Base-by-base conservation (phyloP, 37 sponge, comb jelly and placozoan genomes). In the Haliclona indistincta region DNA sequence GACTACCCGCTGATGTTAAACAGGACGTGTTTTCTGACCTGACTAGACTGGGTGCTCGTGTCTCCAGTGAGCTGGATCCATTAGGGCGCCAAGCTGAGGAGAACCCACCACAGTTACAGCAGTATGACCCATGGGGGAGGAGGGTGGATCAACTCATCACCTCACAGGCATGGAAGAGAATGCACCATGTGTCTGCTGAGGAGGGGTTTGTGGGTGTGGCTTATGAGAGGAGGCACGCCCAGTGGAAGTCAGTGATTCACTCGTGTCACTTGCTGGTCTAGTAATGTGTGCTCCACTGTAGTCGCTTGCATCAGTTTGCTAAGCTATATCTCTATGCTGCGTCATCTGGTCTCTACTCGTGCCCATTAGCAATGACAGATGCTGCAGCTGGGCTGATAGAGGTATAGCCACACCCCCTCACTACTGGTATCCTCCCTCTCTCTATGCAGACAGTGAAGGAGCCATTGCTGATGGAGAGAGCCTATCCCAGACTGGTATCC, bases 311-410 rank as follows among this genome's bases (percentile, higher is more conserved):
- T 54, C 93, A 92, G 43, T 62, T 71, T 28, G 78, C 69, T 36
- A 97, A 97, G 64, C 80, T 94, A 22, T 75, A 63, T 43, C 78
- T 97, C 26, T 97, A 84, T 71, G 67, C 82, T 43, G 76, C 93
- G 0, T 91, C 95, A 4, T 91, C 93, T 52, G 98, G 95, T n/a
- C 83, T 97, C 63, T 94, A 95, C 66, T 84, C 90, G 38, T 97
- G 98, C 40, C 98, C 98, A 8, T 77, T 97, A 29, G 98, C 98
- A 30, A 97, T 97, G 98, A 97, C 98, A n/a, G 98, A 97, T 77
- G 98, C 95, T 38, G 98, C 98, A 33, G 93, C 93, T 15, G 89
- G 54, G 63, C 80, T 94, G 32, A 87, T 94, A 15, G 74, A 86
- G 64, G 93, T 79, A 38, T 58, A 58, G 6, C 7, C 60, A 47